phyloP scores from a whole-genome alignment of 2,113 vertebrate species.

The Sakesphorus luctuosus region DNA sequence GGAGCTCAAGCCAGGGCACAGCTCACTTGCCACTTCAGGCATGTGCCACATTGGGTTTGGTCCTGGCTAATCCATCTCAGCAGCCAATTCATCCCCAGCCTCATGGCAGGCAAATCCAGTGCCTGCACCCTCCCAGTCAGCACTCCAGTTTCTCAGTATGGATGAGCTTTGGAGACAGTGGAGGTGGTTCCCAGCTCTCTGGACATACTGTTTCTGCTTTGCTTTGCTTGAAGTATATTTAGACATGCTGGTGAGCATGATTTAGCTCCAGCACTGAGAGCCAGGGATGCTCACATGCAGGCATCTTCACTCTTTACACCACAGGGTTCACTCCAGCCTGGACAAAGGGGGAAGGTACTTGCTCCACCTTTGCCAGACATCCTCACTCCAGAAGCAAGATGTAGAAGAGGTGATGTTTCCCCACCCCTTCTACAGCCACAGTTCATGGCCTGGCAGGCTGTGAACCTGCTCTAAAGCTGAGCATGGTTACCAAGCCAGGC shows the following conservation, averaged over 20 bases:
- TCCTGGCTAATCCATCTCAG: neutral
- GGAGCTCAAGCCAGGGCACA: neutral
- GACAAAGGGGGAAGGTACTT: neutral
- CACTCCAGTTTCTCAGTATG: neutral
- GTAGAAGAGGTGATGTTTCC: neutral
- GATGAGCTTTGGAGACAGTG: neutral
- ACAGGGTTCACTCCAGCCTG: neutral
- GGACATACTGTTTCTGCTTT: neutral
- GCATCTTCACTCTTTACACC: neutral
- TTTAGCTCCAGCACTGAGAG: neutral
- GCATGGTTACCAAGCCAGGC: neutral
- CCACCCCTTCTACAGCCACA: neutral
- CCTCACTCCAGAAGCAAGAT: accelerated
- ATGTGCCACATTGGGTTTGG: neutral
- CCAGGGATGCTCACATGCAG: neutral
- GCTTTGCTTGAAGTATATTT: neutral
- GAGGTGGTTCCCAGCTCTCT: neutral
- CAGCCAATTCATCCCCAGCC: neutral
- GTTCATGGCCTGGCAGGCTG: neutral
- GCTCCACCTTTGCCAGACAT: neutral
- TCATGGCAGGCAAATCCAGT: neutral
- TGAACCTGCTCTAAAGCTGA: neutral
- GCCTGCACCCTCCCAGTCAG: neutral
- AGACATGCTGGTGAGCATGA: neutral
- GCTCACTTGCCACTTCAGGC: neutral